phyloP scores from a whole-genome alignment of 1,140 invertebrate species.

The Zelostemma sp. region DNA sequence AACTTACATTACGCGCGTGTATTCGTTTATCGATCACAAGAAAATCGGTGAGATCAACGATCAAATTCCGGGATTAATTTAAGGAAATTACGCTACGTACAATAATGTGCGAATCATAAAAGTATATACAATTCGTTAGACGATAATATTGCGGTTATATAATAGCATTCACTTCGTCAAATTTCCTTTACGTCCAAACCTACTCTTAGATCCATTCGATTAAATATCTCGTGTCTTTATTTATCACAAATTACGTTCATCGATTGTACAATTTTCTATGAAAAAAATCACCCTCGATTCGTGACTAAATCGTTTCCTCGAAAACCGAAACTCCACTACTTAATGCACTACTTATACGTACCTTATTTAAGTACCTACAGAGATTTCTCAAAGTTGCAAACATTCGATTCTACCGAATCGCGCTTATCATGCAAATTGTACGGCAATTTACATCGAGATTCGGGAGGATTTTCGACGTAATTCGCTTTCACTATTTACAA shows the following conservation, averaged over 20 bases:
- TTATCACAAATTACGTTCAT: too few relatives aligned
- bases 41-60: too few relatives aligned
- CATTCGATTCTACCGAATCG: not conserved
- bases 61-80: too few relatives aligned
- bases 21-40: not conserved
- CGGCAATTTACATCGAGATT: constrained; percentile 26
- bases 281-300: not conserved
- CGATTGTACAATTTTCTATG: not conserved
- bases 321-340: constrained; percentile 23
- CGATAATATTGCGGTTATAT: too few relatives aligned
- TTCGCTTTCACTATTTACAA: not conserved
- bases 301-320: constrained; percentile 27
- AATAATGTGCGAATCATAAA: too few relatives aligned
- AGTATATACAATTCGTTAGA: too few relatives aligned
- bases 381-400: constrained; percentile 18
- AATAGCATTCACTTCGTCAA: too few relatives aligned
- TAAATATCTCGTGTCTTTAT: too few relatives aligned
- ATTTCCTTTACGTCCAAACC: too few relatives aligned
- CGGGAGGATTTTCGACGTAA: not conserved
- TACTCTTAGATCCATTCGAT: too few relatives aligned
- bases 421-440: constrained; percentile 19
- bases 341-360: constrained; percentile 20
- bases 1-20: constrained; percentile 16
- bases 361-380: constrained; percentile 15
- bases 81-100: too few relatives aligned